Evolutionary conservation across 2,888 invertebrate genomes (phyloP).

Genomic region (Zeuzera pyrina): DNA sequence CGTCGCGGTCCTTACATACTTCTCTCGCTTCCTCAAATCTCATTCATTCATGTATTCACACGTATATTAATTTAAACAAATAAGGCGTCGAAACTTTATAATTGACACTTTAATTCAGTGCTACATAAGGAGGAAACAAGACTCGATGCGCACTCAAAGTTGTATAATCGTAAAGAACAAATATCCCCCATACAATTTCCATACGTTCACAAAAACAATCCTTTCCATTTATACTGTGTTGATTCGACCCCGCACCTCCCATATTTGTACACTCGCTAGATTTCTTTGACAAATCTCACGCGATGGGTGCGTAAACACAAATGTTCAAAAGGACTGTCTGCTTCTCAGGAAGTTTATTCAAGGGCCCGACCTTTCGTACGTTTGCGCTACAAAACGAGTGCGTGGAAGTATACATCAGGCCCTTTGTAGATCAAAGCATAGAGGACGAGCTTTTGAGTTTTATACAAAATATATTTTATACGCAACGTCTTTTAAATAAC

Average conservation of each 20-base stretch:
- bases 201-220: conserved; percentile 21
- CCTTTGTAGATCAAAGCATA: conserved; percentile 24
- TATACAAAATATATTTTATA: too few species aligned
- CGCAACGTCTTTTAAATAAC: too few species aligned
- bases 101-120: too few species aligned
- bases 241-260: conserved; percentile 23
- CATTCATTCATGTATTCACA: too few species aligned
- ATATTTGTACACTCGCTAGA: conserved; percentile 31
- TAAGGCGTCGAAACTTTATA: too few species aligned
- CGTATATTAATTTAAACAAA: too few species aligned
- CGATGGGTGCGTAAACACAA: conserved; percentile 36
- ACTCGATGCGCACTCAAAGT: conserved; percentile 3
- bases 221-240: conserved; percentile 21
- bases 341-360: conserved; percentile 27
- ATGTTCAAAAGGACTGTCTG: conserved; percentile 28
- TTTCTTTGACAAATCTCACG: conserved; percentile 50
- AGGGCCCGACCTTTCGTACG: conserved; percentile 20
- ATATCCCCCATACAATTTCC: conserved; percentile 12
- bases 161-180: conserved; percentile 6
- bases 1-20: too few species aligned
- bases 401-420: conserved; percentile 11
- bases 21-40: too few species aligned
- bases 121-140: too few species aligned
- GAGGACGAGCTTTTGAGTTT: too few species aligned
- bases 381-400: too few species aligned